phyloP scores from a whole-genome alignment of 2,797 vertebrate genomes.

The Labroides dimidiatus region DNA sequence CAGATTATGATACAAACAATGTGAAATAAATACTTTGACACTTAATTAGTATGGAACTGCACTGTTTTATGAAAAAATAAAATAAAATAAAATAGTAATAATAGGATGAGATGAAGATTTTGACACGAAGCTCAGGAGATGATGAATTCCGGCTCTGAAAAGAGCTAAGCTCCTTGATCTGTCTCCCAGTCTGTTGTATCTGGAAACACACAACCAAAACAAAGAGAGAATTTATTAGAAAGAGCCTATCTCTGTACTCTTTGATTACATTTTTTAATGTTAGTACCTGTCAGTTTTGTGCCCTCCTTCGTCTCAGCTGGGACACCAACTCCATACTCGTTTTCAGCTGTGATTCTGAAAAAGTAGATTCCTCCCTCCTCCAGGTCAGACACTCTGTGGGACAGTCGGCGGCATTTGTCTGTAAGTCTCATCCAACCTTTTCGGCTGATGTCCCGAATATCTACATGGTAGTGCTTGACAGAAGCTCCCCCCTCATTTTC shows the following conservation, averaged over 20 bases:
- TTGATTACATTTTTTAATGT: background rate
- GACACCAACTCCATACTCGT: constrained; percentile 92
- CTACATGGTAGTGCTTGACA: constrained; percentile 94
- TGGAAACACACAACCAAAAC: constrained; percentile 43
- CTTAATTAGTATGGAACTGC: background rate
- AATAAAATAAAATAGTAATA: no score
- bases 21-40: background rate
- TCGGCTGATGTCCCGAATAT: constrained; percentile 95
- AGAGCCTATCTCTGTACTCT: background rate
- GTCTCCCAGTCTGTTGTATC: constrained; percentile 73
- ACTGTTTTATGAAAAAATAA: background rate
- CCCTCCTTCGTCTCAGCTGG: constrained; percentile 94
- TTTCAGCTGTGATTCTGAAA: constrained; percentile 95
- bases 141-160: background rate
- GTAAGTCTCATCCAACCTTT: constrained; percentile 95
- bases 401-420: constrained; percentile 91
- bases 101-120: constrained; percentile 14
- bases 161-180: constrained; percentile 62
- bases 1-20: constrained; percentile 3
- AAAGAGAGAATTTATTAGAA: background rate
- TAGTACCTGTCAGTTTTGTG: constrained; percentile 94
- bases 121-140: constrained; percentile 15
- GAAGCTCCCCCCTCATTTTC: constrained; percentile 96
- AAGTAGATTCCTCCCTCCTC: constrained; percentile 96
- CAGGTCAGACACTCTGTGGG: constrained; percentile 90